Conservation (phyloP, 1,140 invertebrate species). For the Drosophila pandora region DNA sequence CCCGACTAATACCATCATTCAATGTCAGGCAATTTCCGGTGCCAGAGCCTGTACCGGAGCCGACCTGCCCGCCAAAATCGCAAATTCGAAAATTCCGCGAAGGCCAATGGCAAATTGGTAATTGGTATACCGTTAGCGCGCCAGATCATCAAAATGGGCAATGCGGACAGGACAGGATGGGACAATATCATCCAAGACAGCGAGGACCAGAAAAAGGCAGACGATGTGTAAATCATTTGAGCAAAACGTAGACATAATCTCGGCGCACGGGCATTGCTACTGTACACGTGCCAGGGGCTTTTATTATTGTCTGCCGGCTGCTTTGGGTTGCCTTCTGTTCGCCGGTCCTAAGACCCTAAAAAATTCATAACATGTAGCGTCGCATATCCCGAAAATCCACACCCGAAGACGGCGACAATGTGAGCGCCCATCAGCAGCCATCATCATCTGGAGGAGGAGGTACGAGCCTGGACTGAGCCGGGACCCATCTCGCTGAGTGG, state of each 20-base stretch:
- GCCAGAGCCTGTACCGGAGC: background rate
- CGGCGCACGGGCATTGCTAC: conserved; percentile 38
- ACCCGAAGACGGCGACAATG: conserved; percentile 45
- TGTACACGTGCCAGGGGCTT: conserved; percentile 52
- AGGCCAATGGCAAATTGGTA: conserved; percentile 60
- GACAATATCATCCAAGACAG: conserved; percentile 1
- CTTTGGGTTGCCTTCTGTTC: conserved; percentile 2
- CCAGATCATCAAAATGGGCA: conserved; percentile 23
- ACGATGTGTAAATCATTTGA: conserved; percentile 72
- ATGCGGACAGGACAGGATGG: conserved; percentile 11
- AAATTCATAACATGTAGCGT: conserved; percentile 59
- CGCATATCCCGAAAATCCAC: conserved; percentile 55
- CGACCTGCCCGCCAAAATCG: conserved; percentile 2
- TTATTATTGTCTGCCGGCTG: conserved; percentile 42
- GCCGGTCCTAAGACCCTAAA: conserved; percentile 31
- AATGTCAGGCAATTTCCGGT: conserved; percentile 46
- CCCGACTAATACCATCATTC: conserved; percentile 33
- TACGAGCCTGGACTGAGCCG: conserved; percentile 37
- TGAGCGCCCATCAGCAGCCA: conserved; percentile 50
- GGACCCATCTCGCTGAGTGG: conserved; percentile 45
- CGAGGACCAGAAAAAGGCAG: conserved; percentile 9
- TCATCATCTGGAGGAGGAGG: conserved; percentile 23
- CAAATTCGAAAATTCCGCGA: conserved; percentile 61
- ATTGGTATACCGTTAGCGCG: conserved; percentile 60
- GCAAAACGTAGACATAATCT: conserved; percentile 70